Percentiles rank a stretch among this genome's conserved stretches.
Conservation (phyloP, 2,113 vertebrate genomes). For the Daubentonia madagascariensis region DNA sequence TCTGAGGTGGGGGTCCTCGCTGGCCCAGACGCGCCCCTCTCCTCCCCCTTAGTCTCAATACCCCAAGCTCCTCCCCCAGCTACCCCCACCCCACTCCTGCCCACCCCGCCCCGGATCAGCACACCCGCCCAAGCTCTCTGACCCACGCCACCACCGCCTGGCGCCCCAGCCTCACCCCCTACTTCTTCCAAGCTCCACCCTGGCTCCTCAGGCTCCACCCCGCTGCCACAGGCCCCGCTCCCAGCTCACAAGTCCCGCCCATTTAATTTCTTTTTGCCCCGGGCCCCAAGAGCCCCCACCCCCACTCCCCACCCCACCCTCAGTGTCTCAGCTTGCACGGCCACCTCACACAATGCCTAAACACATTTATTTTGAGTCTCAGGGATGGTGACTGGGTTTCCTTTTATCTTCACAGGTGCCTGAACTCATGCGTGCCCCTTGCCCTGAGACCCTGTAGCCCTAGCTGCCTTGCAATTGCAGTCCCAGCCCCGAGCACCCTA, state of each 20-base stretch:
- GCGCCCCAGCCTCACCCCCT: too few relatives aligned
- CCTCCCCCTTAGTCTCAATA: not conserved
- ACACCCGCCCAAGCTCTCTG: not conserved
- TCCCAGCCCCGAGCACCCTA: not conserved
- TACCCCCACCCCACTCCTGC: not conserved
- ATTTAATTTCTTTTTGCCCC: not conserved
- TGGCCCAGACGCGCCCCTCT: not conserved
- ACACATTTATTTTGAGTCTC: not conserved
- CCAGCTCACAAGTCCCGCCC: not conserved
- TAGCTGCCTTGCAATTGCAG: not conserved
- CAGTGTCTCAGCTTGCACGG: not conserved
- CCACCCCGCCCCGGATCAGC: accelerated
- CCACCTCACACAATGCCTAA: not conserved
- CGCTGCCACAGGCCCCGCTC: not conserved
- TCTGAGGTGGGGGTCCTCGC: conserved; percentile 82
- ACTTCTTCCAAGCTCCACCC: not conserved
- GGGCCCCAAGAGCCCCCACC: too few relatives aligned
- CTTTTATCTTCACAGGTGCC: conserved; percentile 34
- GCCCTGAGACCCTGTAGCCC: not conserved
- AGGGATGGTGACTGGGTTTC: not conserved
- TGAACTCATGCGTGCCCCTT: not conserved
- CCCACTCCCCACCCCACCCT: too few relatives aligned
- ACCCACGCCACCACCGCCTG: not conserved
- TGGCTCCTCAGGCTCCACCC: not conserved
- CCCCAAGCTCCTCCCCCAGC: accelerated